These are phyloP conservation scores for Xiphydria camelus DNA, from an alignment of 2,888 invertebrate species.

Conservation along the genomic window DNA sequence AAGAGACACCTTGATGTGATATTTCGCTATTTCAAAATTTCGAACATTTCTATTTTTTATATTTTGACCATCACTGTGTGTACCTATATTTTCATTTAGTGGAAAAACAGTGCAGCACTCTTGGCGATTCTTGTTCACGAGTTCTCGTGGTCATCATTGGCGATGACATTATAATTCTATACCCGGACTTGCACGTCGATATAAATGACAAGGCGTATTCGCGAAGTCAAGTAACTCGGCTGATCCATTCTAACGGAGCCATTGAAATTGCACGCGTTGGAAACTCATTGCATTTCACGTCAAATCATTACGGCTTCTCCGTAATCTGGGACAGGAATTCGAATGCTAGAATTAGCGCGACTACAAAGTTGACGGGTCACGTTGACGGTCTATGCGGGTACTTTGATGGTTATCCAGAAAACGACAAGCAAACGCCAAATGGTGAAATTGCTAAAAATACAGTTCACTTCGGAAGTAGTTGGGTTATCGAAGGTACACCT, in stretches of 20 bases:
- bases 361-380: slow-evolving; percentile 64
- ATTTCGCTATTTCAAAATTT: too few relatives aligned
- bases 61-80: too few relatives aligned
- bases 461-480: slow-evolving; percentile 76
- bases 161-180: slow-evolving; percentile 62
- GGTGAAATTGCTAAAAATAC: slow-evolving; percentile 67
- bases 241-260: slow-evolving; percentile 61
- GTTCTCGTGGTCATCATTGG: slow-evolving; percentile 69
- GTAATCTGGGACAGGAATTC: slow-evolving; percentile 71
- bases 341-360: slow-evolving; percentile 73
- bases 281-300: slow-evolving; percentile 69
- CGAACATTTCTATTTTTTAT: too few relatives aligned
- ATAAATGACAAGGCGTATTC: slow-evolving; percentile 36
- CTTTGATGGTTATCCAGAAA: slow-evolving; percentile 67
- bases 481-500: slow-evolving; percentile 60
- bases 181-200: slow-evolving; percentile 45
- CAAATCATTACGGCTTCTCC: slow-evolving; percentile 73
- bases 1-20: too few relatives aligned
- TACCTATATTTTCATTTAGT: too few relatives aligned
- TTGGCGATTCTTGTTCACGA: slow-evolving; percentile 63
- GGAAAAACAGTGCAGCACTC: slow-evolving; percentile 66
- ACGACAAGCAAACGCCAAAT: slow-evolving; percentile 74
- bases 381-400: slow-evolving; percentile 83
- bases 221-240: slow-evolving; percentile 65
- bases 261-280: slow-evolving; percentile 74